Conservation (phyloP, 2,888 invertebrate genomes). For the Crepidodera aurea region DNA sequence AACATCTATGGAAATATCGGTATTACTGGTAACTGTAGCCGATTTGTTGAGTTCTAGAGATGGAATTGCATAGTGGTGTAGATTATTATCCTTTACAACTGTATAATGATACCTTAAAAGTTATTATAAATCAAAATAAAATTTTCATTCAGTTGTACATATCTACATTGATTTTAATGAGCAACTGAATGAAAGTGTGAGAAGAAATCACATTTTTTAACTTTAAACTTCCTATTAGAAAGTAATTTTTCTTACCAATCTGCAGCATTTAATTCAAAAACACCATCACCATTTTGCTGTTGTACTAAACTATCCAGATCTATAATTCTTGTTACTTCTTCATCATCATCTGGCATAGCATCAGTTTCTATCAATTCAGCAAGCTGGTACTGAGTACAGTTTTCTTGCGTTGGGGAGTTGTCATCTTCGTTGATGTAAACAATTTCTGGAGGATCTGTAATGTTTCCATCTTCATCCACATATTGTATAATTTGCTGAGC, state of each 20-base stretch:
- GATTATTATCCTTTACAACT: slow-evolving; percentile 38
- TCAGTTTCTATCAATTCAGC: slow-evolving; percentile 14
- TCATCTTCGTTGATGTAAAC: slow-evolving; percentile 39
- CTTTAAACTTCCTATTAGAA: too few species aligned
- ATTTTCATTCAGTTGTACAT: too few species aligned
- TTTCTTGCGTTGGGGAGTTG: slow-evolving; percentile 35
- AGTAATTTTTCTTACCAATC: slow-evolving; percentile 14
- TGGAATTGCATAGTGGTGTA: neutral
- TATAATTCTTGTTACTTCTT: slow-evolving; percentile 19
- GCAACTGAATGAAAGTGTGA: too few species aligned
- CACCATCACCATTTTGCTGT: slow-evolving; percentile 23
- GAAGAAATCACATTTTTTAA: too few species aligned
- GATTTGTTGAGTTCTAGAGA: neutral
- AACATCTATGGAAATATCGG: slow-evolving; percentile 30
- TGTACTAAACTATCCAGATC: slow-evolving; percentile 31
- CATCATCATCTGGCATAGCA: neutral
- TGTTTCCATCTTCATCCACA: slow-evolving; percentile 38
- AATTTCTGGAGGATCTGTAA: slow-evolving; percentile 36
- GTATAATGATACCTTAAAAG: slow-evolving; percentile 40
- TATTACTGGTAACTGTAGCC: too few species aligned
- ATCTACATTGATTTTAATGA: too few species aligned
- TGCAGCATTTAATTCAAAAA: slow-evolving; percentile 4
- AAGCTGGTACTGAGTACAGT: slow-evolving; percentile 38
- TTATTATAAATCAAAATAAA: too few species aligned
- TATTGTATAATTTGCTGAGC: slow-evolving; percentile 39